Base-by-base conservation (phyloP, 1,140 invertebrate genomes). In the Artemia franciscana region DNA sequence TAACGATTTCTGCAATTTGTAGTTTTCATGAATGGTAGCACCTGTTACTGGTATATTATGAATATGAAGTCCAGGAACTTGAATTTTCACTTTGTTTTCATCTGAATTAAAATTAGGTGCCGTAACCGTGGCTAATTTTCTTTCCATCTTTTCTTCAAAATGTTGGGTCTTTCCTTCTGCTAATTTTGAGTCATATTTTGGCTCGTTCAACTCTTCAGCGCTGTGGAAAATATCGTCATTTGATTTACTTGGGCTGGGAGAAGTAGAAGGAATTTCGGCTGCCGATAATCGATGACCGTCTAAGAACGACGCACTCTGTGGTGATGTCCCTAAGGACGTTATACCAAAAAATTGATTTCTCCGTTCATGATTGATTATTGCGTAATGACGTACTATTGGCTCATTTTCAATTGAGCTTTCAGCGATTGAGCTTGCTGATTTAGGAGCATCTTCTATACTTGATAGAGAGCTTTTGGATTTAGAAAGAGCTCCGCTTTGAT, bases 61-160 rank as follows among this genome's bases (percentile, higher is more conserved):
- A 24, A 23, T 30, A 24, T 26, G 12, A 26, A 26, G 18, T 27
- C 62, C 62, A 25, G 65, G 65, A 5, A 66, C 65, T 62, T 66
- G 65, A 18, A 66, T 66, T 60, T 64, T 66, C 3, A 66, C 65
- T 26, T 58, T 24, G 18, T 66, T 66, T 58, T 66, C 65, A 26
- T 66, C 65, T 7, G 25, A 26, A 26, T 27, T 60, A 24, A 12
- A n/a, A 24, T 21, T 60, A 15, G 58, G 28, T 57, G 58, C 26
- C 23, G 58, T 51, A 24, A 65, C 25, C 24, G 60, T 18, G 30
- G 64, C 56, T 24, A 59, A 15, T 30, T 57, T 39, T 57, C 27
- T 26, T 15, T 62, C 56, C n/a, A n/a, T n/a, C n/a, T n/a, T n/a
- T n/a, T n/a, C n/a, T n/a, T n/a, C n/a, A n/a, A n/a, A n/a, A n/a